phyloP scores from a whole-genome alignment of 2,797 vertebrate genomes.

The Synanceia verrucosa region DNA sequence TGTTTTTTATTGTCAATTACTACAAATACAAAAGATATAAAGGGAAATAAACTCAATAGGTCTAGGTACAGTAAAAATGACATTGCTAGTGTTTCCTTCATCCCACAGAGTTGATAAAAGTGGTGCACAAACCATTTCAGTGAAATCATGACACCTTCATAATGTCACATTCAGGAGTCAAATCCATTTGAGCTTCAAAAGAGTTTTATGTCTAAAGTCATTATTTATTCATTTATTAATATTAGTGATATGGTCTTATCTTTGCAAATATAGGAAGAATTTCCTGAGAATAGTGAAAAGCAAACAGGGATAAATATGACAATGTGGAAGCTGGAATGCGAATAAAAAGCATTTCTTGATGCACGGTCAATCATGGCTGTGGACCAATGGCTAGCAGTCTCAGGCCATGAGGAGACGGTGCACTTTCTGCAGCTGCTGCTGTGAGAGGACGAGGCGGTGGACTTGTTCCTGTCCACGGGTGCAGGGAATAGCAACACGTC shows the following conservation, averaged over 20 bases:
- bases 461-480: conserved; percentile 85
- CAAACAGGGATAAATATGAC: conserved; percentile 7
- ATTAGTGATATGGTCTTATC: conserved; percentile 41
- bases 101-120: not conserved
- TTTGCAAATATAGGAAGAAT: conserved; percentile 16
- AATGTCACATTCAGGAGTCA: conserved; percentile 25
- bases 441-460: conserved; percentile 88
- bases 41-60: conserved; percentile 1
- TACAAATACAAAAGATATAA: conserved; percentile 60
- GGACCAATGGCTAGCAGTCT: not conserved
- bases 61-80: conserved; percentile 34
- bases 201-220: no score
- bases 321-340: conserved; percentile 27
- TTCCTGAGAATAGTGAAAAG: conserved; percentile 59
- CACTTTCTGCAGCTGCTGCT: conserved; percentile 86
- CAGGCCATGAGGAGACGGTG: conserved; percentile 85
- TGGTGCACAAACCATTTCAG: conserved; percentile 7
- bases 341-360: conserved; percentile 18
- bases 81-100: not conserved
- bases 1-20: conserved; percentile 57
- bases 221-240: no score
- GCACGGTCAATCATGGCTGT: not conserved
- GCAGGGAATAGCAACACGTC: conserved; percentile 89
- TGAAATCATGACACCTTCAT: conserved; percentile 17
- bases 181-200: conserved; percentile 11